Evolutionary conservation across 2,888 invertebrate genomes (phyloP).

Genomic region (Tenodera sinensis): DNA sequence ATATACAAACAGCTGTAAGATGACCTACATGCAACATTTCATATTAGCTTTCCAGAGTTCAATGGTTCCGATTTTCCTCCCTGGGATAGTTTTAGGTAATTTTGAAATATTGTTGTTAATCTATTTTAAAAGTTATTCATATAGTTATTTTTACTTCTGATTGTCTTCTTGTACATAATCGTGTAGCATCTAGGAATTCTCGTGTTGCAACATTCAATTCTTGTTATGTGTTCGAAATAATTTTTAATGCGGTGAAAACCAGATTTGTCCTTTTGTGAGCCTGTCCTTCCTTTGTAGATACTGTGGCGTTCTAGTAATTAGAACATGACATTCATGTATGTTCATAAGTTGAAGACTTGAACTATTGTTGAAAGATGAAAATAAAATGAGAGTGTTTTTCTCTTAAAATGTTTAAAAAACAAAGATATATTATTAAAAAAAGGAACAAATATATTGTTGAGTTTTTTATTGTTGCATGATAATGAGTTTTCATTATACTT

Average conservation of each 20-base stretch:
- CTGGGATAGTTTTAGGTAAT: not conserved
- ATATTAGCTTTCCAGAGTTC: not conserved
- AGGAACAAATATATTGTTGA: constrained; percentile 1
- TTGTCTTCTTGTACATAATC: not conserved
- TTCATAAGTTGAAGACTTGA: constrained; percentile 3
- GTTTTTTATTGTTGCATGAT: constrained; percentile 18
- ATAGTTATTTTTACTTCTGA: not conserved
- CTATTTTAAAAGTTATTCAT: not conserved
- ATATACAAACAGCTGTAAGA: too few relatives aligned
- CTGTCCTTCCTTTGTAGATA: not conserved
- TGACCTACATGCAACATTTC: too few relatives aligned
- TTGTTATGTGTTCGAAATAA: not conserved
- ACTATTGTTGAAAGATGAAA: constrained; percentile 13
- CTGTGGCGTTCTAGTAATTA: not conserved
- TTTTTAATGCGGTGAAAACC: not conserved
- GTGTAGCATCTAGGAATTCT: not conserved
- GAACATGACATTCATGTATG: not conserved
- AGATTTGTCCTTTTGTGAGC: not conserved
- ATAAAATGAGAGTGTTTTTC: constrained; percentile 2
- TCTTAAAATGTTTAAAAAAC: constrained; percentile 11
- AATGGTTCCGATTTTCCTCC: not conserved
- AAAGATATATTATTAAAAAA: constrained; percentile 8
- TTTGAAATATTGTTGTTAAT: not conserved
- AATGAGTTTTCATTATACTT: not conserved
- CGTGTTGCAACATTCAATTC: not conserved